Percentiles rank a stretch among this genome's conserved stretches.
These are phyloP conservation scores for Diacarnus erythraeanus DNA, from an alignment of 37 sponge, comb jelly and placozoan species.

Conservation along the genomic window DNA sequence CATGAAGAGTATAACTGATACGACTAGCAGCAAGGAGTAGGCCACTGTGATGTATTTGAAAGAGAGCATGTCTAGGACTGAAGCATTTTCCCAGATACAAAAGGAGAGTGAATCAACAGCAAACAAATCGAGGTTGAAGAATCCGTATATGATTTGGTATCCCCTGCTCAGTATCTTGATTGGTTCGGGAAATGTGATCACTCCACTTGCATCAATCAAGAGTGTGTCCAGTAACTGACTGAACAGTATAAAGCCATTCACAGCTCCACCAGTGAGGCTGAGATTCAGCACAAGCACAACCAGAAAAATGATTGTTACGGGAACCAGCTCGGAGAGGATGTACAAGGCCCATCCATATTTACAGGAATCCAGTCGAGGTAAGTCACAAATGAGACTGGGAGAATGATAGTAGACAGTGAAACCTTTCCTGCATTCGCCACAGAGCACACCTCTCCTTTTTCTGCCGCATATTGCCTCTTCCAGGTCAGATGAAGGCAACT, in stretches of 20 bases:
- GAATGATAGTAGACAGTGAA: slow-evolving; percentile 40
- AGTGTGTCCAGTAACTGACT: slow-evolving; percentile 30
- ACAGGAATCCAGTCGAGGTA: not conserved
- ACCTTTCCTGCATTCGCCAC: slow-evolving; percentile 5
- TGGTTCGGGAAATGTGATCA: not conserved
- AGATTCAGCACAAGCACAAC: slow-evolving; percentile 21
- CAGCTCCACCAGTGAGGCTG: slow-evolving; percentile 36
- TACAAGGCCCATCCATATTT: slow-evolving; percentile 28
- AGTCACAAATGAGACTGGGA: not conserved
- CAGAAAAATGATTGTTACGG: slow-evolving; percentile 31
- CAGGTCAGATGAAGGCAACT: not conserved
- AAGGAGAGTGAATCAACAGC: slow-evolving; percentile 30
- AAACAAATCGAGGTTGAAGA: slow-evolving; percentile 57
- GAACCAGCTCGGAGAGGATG: slow-evolving; percentile 46
- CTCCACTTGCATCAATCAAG: slow-evolving; percentile 9
- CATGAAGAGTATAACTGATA: slow-evolving; percentile 15
- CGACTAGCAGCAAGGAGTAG: slow-evolving; percentile 27
- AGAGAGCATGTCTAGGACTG: slow-evolving; percentile 30
- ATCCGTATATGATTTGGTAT: slow-evolving; percentile 29
- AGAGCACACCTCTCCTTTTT: slow-evolving; percentile 22
- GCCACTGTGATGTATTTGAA: slow-evolving; percentile 45
- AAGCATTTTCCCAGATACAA: slow-evolving; percentile 46
- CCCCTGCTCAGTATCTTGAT: not conserved
- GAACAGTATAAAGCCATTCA: slow-evolving; percentile 40
- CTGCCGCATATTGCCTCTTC: slow-evolving; percentile 3